phyloP scores from a whole-genome alignment of 2,797 vertebrate genomes.

The Crax fasciolata region DNA sequence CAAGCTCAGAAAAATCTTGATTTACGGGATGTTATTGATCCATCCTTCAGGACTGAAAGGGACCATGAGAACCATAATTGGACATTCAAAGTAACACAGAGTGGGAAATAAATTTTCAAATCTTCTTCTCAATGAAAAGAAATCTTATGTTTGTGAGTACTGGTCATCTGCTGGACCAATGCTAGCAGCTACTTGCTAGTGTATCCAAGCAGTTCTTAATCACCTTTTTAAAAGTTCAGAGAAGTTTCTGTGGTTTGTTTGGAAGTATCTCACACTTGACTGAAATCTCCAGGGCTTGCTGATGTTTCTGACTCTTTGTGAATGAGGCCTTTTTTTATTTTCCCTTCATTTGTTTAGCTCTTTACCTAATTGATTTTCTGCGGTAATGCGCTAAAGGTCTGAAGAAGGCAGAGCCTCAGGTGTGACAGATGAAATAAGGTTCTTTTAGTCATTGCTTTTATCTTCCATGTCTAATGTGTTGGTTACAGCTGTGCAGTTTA shows the following conservation, averaged over 20 bases:
- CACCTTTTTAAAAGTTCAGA: slow-evolving; percentile 56
- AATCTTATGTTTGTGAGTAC: background rate
- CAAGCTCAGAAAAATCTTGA: background rate
- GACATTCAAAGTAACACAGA: background rate
- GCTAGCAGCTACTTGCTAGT: background rate
- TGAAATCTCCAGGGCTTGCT: slow-evolving; percentile 66
- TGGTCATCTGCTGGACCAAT: background rate
- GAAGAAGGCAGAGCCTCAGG: slow-evolving; percentile 83
- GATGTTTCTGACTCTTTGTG: slow-evolving; percentile 73
- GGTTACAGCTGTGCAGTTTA: slow-evolving; percentile 85
- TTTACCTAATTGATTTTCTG: slow-evolving; percentile 88
- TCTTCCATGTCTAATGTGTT: slow-evolving; percentile 87
- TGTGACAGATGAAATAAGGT: slow-evolving; percentile 86
- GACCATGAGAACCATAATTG: background rate
- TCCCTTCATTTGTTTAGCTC: slow-evolving; percentile 84
- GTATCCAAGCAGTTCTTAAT: slow-evolving; percentile 36
- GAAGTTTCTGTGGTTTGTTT: slow-evolving; percentile 70
- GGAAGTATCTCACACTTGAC: slow-evolving; percentile 51
- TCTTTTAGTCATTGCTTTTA: slow-evolving; percentile 85
- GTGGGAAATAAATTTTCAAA: background rate
- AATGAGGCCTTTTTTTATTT: slow-evolving; percentile 74
- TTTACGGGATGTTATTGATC: background rate
- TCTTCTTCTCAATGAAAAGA: slow-evolving; percentile 7
- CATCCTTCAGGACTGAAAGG: background rate
- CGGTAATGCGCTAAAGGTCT: slow-evolving; percentile 84